These are phyloP conservation scores for Tokudaia muenninki DNA, from an alignment of 2,797 vertebrate genomes.

Conservation along the genomic window DNA sequence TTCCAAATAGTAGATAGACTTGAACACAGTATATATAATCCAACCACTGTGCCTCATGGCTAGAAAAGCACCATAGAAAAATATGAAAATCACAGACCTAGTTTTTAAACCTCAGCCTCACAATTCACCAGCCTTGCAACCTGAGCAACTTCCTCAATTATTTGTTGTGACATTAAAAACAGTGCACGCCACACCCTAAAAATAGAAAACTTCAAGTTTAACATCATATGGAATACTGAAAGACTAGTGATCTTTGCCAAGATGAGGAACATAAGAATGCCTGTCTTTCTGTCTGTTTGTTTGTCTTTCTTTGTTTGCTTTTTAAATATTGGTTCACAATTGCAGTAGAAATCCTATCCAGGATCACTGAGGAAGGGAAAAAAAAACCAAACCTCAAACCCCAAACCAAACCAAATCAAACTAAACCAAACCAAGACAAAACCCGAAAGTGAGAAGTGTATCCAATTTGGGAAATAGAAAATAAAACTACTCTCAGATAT, in stretches of 20 bases:
- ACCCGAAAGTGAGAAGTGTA: background rate
- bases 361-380: background rate
- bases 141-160: background rate
- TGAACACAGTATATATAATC: background rate
- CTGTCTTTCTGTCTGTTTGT: background rate
- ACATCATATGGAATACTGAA: background rate
- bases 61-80: background rate
- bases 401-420: no score
- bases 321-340: background rate
- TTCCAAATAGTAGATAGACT: background rate
- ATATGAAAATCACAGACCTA: background rate
- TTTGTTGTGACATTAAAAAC: background rate
- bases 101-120: background rate
- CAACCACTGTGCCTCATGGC: background rate
- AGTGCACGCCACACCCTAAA: background rate
- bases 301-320: background rate
- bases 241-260: background rate
- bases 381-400: no score
- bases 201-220: background rate
- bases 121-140: background rate
- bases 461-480: slow-evolving; percentile 3
- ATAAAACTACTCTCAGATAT: slow-evolving; percentile 31
- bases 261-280: background rate
- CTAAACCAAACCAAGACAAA: background rate
- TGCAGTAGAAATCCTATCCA: background rate